Base-by-base conservation (phyloP, 2,797 vertebrate genomes). In the Sibirionetta formosa region DNA sequence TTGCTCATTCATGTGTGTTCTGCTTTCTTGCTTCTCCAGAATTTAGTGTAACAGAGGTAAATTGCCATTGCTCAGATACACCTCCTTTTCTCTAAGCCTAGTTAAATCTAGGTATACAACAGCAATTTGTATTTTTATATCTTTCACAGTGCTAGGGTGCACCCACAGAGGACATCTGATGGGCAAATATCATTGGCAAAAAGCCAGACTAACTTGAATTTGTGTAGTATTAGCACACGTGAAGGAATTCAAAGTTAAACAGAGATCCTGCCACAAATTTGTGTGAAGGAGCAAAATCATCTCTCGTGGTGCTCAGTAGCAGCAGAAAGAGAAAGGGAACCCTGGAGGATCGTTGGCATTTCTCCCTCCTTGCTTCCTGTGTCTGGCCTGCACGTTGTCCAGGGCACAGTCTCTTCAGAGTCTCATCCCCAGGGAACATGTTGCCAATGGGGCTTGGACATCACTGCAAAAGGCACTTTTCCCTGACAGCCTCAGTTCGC, bases 161-260 rank as follows among this genome's bases (percentile, higher is more conserved):
- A 36, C 22, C 54, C 42, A 82, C 38, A 36, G 63, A 71, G 29
- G n/a, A 77, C 19, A 4, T 79, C 42, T 83, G 65, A 65, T 54
- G 57, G 72, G 23, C 54, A 81, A 50, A 61, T 38, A 18, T 5
- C n/a, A 23, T 7, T 27, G 18, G 26, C 53, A 76, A 51, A 76
- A 76, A 50, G 60, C 77, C 80, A 88, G 65, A 60, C 13, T 80
- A 53, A 38, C 44, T 60, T 82, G 81, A 26, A 14, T 26, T 22
- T 64, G 46, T 27, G 40, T 23, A 18, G 4, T 23, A 26, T 14
- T n/a, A 63, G 18, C 27, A 14, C 24, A 51, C 15, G 8, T 36
- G 42, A 72, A 72, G 56, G 60, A 82, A 54, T 88, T 92, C 46
- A 86, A 92, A 26, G n/a, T 60, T 77, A 87, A 92, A 93, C 27